These are phyloP conservation scores for Perognathus longimembris DNA, from an alignment of 2,113 vertebrate genomes.

Conservation along the genomic window DNA sequence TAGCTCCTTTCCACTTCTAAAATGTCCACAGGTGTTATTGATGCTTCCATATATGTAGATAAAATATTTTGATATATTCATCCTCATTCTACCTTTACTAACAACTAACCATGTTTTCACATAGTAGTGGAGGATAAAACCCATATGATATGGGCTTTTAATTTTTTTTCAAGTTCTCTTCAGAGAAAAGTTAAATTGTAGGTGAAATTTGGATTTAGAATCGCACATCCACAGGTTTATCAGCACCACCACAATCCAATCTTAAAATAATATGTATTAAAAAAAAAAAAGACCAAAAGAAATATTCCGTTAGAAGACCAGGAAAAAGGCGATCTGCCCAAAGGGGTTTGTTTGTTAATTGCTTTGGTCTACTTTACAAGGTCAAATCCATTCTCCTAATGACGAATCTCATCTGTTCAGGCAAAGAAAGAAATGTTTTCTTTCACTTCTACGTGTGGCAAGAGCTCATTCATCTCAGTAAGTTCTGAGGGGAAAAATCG, in stretches of 20 bases:
- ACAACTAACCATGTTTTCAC: too few species aligned
- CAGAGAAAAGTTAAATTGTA: neutral
- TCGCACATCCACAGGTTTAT: slow-evolving; percentile 70
- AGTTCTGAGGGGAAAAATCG: slow-evolving; percentile 89
- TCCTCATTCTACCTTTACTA: too few species aligned
- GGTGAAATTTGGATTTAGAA: neutral
- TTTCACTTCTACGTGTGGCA: slow-evolving; percentile 91
- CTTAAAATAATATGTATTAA: neutral
- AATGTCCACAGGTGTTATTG: too few species aligned
- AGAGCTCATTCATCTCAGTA: slow-evolving; percentile 93
- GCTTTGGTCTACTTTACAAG: slow-evolving; percentile 94
- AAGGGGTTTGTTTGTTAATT: slow-evolving; percentile 95
- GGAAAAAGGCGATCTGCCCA: slow-evolving; percentile 85
- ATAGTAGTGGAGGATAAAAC: neutral
- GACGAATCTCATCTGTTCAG: slow-evolving; percentile 96
- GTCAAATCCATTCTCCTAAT: slow-evolving; percentile 98
- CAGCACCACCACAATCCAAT: slow-evolving; percentile 79
- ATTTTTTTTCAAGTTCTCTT: slow-evolving; percentile 24
- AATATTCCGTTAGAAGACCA: slow-evolving; percentile 82
- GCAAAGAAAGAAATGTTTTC: slow-evolving; percentile 91
- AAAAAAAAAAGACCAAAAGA: slow-evolving; percentile 52
- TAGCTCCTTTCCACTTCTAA: too few species aligned
- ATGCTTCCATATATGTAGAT: too few species aligned
- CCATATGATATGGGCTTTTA: neutral
- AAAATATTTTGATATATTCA: too few species aligned